These are phyloP conservation scores for Xylota sylvarum DNA, from an alignment of 2,888 invertebrate genomes.

Conservation along the genomic window DNA sequence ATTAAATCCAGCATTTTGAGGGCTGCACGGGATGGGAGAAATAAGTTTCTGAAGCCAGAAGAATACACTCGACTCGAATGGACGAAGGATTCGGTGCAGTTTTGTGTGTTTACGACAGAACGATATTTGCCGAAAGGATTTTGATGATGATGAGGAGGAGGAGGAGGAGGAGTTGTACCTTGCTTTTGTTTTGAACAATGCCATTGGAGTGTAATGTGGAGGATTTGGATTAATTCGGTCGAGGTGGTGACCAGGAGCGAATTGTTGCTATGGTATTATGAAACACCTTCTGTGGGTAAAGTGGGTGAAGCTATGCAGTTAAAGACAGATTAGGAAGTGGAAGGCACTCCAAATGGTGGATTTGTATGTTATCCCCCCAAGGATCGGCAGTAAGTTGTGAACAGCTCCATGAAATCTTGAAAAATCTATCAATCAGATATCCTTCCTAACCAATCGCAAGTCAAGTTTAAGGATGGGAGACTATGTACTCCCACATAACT, in stretches of 20 bases:
- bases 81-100: conserved; percentile 8
- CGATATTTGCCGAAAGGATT: conserved; percentile 35
- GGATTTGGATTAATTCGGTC: conserved; percentile 13
- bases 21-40: not conserved
- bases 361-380: too few relatives aligned
- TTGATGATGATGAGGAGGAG: conserved; percentile 1
- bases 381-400: too few relatives aligned
- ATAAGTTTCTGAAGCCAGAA: not conserved
- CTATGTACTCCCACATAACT: too few relatives aligned
- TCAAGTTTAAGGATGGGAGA: too few relatives aligned
- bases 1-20: conserved; percentile 57
- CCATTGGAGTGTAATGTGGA: not conserved
- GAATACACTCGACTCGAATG: not conserved
- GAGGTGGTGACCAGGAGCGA: not conserved
- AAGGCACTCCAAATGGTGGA: too few relatives aligned
- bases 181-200: conserved; percentile 9
- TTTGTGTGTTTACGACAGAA: conserved; percentile 48
- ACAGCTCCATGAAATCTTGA: too few relatives aligned
- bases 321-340: too few relatives aligned
- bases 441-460: too few relatives aligned
- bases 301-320: not conserved
- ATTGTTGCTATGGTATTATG: not conserved
- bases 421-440: too few relatives aligned
- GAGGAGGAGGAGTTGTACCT: not conserved
- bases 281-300: not conserved